Evolutionary conservation across 2,797 vertebrate genomes (phyloP).

Genomic region (Ammospiza maritima): DNA sequence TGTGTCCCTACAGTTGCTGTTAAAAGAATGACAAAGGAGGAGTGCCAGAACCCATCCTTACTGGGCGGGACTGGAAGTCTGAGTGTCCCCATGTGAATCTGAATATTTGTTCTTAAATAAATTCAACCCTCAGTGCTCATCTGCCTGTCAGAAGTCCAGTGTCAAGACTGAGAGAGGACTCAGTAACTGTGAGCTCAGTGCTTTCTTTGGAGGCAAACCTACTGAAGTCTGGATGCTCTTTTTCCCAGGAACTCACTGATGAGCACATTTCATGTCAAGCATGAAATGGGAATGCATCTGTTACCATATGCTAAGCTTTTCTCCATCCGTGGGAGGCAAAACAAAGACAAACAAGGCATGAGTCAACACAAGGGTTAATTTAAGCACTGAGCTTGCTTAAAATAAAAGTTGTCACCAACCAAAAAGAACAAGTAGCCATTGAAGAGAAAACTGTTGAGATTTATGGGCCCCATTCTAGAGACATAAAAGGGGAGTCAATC

Average conservation of each 20-base stretch:
- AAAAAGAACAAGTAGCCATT: constrained; percentile 70
- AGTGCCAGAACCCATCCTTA: background rate
- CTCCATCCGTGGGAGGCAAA: constrained; percentile 24
- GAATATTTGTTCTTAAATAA: background rate
- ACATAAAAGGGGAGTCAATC: constrained; percentile 69
- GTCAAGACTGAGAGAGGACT: background rate
- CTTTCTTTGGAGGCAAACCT: background rate
- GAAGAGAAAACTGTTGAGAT: constrained; percentile 68
- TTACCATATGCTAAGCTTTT: background rate
- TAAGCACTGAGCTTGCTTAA: constrained; percentile 48
- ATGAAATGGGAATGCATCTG: background rate
- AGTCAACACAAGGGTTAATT: constrained; percentile 68
- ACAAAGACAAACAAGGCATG: constrained; percentile 57
- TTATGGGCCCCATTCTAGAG: constrained; percentile 59
- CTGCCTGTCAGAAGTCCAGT: background rate
- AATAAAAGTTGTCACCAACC: constrained; percentile 70
- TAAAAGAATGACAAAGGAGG: background rate
- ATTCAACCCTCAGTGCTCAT: background rate
- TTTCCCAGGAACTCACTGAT: background rate
- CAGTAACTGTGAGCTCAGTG: background rate
- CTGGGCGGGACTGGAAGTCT: background rate
- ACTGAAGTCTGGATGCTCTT: background rate
- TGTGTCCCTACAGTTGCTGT: background rate
- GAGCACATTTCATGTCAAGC: background rate
- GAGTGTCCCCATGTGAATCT: background rate